These are phyloP conservation scores for Marmota flaviventris DNA, from an alignment of 2,113 vertebrate species.

Conservation along the genomic window DNA sequence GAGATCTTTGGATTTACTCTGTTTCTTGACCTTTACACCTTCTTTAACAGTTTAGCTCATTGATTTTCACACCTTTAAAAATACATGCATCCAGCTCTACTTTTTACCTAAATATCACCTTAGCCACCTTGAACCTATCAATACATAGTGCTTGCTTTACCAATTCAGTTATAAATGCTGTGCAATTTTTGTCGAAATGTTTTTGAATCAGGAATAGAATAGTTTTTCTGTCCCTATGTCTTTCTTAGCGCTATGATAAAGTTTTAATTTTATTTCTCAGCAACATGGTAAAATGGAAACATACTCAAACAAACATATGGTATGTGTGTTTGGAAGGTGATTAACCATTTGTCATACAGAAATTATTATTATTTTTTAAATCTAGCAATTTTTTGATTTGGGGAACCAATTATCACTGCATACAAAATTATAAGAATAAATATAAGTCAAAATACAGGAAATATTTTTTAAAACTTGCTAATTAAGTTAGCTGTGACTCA, in stretches of 20 bases:
- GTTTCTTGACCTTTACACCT: not conserved
- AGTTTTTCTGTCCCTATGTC: not conserved
- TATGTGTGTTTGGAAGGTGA: not conserved
- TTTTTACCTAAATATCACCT: slow-evolving; percentile 26
- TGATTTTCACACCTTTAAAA: slow-evolving; percentile 37
- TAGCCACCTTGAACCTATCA: not conserved
- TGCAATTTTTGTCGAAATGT: not conserved
- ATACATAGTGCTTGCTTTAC: not conserved
- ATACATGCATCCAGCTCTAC: not conserved
- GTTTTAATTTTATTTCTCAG: slow-evolving; percentile 6
- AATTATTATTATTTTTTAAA: not conserved
- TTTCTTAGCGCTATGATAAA: not conserved
- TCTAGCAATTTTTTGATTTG: not conserved
- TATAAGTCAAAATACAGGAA: slow-evolving; percentile 2
- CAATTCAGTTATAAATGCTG: not conserved
- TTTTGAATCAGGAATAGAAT: not conserved
- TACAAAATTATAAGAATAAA: not conserved
- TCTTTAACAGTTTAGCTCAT: not conserved
- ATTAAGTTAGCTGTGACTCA: not conserved
- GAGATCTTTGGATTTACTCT: not conserved
- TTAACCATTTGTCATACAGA: not conserved
- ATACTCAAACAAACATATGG: not conserved
- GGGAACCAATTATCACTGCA: not conserved
- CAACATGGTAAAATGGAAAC: not conserved
- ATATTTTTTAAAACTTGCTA: not conserved